Evolutionary conservation across 2,797 vertebrate genomes (phyloP), one percentile per base, ranked within the genome.

Genomic region (Sphenopsis melanotis): DNA sequence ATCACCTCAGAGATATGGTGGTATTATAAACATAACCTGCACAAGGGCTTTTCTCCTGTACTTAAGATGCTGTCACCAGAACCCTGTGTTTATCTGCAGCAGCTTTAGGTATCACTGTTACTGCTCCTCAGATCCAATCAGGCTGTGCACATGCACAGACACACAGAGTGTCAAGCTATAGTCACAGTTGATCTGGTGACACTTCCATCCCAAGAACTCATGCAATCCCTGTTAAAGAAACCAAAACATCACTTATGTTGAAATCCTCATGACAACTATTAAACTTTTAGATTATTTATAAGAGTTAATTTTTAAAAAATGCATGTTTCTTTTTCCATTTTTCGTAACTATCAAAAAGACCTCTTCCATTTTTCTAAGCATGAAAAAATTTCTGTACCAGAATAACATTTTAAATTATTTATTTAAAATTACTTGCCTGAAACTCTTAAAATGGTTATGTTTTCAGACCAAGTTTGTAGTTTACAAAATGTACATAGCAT

Each of bases 31-130:
- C 63, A 49, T 36, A 84, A 83, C 88, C 61, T 77, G 89, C 57
- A 89, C 4, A 2, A 93, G 89, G 86, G 69, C 59, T 91, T 91
- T 95, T 89, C 91, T 82, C 72, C 83, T 70, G 55, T 74, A 22
- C 55, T 92, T 72, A 39, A 76, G 76, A 66, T 72, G 79, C 82
- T 96, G 93, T 88, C 87, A 91, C 65, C 79, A 91, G 94, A 96
- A 95, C 86, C 92, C 84, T 70, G 42, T 83, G 74, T 91, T 93
- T 75, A 92, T 42, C 79, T 72, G 52, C 1, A 1, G 72, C 4
- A 91, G 85, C 80, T 79, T 79, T 59, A 63, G 83, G 89, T 94
- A 86, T 88, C 90, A 46, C 70, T 49, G 72, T 90, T 91, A 92
- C 87, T 0, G 0, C 57, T 42, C 46, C 61, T 39, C 24, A 59